These are phyloP conservation scores for Cecropterus lyciades DNA, from an alignment of 1,140 invertebrate genomes.

Conservation along the genomic window DNA sequence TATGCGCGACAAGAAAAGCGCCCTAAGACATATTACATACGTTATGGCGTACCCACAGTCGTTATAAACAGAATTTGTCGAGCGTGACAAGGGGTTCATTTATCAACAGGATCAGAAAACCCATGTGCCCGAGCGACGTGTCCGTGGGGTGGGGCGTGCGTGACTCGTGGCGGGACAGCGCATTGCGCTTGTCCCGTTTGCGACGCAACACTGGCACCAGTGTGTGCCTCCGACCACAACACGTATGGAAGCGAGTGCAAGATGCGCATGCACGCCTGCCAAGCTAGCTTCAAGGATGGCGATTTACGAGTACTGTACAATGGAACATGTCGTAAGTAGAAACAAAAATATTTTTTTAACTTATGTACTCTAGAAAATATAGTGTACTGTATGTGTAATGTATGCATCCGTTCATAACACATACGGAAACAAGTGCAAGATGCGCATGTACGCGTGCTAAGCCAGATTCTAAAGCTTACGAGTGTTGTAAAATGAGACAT, in stretches of 20 bases:
- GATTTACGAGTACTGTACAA: constrained; percentile 69
- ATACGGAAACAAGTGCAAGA: constrained; percentile 94
- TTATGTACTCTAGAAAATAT: constrained; percentile 39
- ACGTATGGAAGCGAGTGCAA: constrained; percentile 95
- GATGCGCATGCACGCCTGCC: constrained; percentile 91
- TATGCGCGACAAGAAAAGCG: too few relatives aligned
- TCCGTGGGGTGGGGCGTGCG: constrained; percentile 90
- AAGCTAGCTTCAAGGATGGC: constrained; percentile 62
- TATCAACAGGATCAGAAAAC: constrained; percentile 78
- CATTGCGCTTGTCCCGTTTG: constrained; percentile 94
- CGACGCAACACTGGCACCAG: constrained; percentile 91
- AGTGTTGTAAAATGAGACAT: constrained; percentile 72
- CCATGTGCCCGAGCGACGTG: constrained; percentile 89
- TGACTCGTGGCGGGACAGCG: constrained; percentile 88
- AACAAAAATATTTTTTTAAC: neutral
- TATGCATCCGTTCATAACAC: constrained; percentile 95
- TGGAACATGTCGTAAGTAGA: constrained; percentile 71
- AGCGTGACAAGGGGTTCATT: neutral
- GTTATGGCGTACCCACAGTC: too few relatives aligned
- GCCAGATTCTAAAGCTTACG: constrained; percentile 59
- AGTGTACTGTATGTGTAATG: constrained; percentile 92
- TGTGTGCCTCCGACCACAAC: constrained; percentile 94
- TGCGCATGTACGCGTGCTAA: constrained; percentile 90
- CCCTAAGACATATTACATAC: too few relatives aligned
- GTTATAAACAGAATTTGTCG: too few relatives aligned